Evolutionary conservation across 2,888 invertebrate genomes (phyloP), one percentile per base, ranked within the genome.

Genomic region (Drosophila conformis): DNA sequence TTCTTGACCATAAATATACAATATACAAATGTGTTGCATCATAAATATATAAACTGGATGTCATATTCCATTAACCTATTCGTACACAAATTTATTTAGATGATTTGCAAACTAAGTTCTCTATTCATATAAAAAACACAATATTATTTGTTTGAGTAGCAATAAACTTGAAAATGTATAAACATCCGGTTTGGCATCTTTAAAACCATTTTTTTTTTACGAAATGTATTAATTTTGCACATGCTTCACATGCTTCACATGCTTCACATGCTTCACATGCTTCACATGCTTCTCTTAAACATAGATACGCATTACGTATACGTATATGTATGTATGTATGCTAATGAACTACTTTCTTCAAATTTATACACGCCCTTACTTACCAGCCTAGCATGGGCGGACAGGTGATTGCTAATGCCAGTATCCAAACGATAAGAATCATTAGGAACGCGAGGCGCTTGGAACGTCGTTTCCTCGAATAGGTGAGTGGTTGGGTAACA

Each of bases 341-440:
- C 27, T 61, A 70, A 68, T 70, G 51, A 29, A 29, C 46, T 46
- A 57, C n/a, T 69, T 51, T 52, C 51, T n/a, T 18, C 7, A 15
- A 40, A 29, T 56, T 40, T 15, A 40, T 5, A n/a, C 29, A 61
- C 59, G 29, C 54, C 25, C 27, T 11, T 80, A 94, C 95, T 95
- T 93, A 96, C 98, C 98, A 98, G 87, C 98, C 98, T 81, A 98
- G 95, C 94, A 99, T 96, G 4, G 98, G 98, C 1, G 99, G 99
- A 83, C 98, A 97, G 21, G 98, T 98, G 73, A 99, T 98, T 40
- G 98, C 94, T 52, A 97, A 96, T 4, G 98, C 98, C 31, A 97
- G 94, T 8, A 97, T 94, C 99, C 99, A 99, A 0, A 98, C 98
- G 53, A 96, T 95, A 56, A 97, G 94, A 76, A 98, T 97, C 96